Evolutionary conservation across 2,113 vertebrate genomes (phyloP).

Genomic region (Smithornis capensis): DNA sequence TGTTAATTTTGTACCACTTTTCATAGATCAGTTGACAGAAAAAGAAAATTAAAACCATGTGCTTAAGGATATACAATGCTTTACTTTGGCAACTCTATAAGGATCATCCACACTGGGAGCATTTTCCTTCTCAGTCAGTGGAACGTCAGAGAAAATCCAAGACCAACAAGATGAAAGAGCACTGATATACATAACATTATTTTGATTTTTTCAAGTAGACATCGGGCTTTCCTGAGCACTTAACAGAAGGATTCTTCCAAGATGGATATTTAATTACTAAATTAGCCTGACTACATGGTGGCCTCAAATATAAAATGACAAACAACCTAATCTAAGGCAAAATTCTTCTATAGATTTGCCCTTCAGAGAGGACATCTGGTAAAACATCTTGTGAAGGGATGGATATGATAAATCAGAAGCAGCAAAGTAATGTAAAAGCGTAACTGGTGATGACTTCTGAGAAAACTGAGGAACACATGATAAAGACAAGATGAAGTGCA

Average conservation of each 20-base stretch:
- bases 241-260: neutral
- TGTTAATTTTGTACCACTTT: neutral
- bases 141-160: neutral
- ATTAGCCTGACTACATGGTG: neutral
- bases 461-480: neutral
- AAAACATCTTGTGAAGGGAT: neutral
- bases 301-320: neutral
- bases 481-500: neutral
- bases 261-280: neutral
- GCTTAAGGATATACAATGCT: neutral
- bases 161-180: neutral
- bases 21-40: neutral
- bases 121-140: neutral
- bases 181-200: fast-evolving
- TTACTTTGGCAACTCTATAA: neutral
- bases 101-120: neutral
- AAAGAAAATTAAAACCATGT: neutral
- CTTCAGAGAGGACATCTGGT: conserved; percentile 5
- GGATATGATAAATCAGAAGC: neutral
- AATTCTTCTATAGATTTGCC: neutral
- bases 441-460: conserved; percentile 8
- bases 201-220: neutral
- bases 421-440: neutral
- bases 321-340: neutral
- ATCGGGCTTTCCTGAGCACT: neutral